Base-by-base conservation (phyloP, 2,113 vertebrate species). In the Sigmodon hispidus region DNA sequence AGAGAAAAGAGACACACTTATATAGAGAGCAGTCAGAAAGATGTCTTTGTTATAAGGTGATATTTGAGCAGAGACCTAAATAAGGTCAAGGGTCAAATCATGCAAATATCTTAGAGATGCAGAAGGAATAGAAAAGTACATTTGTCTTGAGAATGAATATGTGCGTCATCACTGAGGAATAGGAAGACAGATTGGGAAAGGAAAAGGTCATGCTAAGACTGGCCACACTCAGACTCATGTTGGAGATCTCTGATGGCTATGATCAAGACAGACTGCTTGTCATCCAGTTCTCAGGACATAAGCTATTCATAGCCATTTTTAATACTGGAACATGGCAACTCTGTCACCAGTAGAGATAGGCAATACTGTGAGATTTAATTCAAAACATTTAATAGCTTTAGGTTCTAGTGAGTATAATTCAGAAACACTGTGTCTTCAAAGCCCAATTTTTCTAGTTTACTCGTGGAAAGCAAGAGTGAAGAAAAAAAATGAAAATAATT, bases 401-500 rank as follows among this genome's bases (percentile, higher is more conserved):
- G 26, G 31, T 90, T 84, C 50, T 72, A 63, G 34, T 75, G 57
- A 65, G 55, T 94, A 45, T 73, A 89, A 16, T 24, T 24, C 1
- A 89, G 40, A 63, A 7, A 69, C 34, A 45, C 50, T 3, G 55
- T 11, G 67, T 15, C 45, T 72, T 6, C 59, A 67, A 61, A 91
- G 48, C 19, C 48, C 26, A n/a, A 77, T 91, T 95, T 91, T 84
- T 63, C 77, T 65, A 36, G 15, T n/a, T 88, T 55, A 83, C 24
- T 95, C 34, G n/a, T 75, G 4, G 10, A 87, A 91, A 11, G 55
- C 10, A 21, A 94, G 34, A 89, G 73, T 80, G 17, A 92, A 96
- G 77, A 95, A 57, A 95, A 57, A 95, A 87, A 96, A 36, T 73
- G 26, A 84, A 94, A 70, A 92, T 92, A 96, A 93, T 83, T 94